Conservation (phyloP, 1,140 invertebrate genomes). For the Pseudomyrmex flavicornis region DNA sequence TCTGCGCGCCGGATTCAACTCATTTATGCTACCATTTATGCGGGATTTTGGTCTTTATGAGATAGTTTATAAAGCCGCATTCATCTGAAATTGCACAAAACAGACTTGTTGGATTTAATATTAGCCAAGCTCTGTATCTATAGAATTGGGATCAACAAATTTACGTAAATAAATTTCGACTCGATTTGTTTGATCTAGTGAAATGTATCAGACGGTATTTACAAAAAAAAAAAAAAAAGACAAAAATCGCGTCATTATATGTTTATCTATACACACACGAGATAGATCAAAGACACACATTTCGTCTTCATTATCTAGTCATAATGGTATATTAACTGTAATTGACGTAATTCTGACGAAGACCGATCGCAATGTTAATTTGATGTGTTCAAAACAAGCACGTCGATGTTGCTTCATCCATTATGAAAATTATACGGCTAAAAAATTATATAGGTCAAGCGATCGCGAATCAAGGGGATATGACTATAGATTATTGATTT, state of each 20-base stretch:
- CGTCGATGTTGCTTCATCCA: conserved; percentile 51
- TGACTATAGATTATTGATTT: conserved; percentile 61
- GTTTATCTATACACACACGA: neutral
- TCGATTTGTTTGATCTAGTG: no score
- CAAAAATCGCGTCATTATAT: neutral
- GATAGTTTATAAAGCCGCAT: conserved; percentile 25
- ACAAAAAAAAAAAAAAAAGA: no score
- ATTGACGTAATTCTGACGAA: conserved; percentile 49
- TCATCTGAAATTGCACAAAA: conserved; percentile 15
- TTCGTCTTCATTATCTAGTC: conserved; percentile 20
- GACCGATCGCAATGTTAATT: conserved; percentile 53
- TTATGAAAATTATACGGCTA: conserved; percentile 60
- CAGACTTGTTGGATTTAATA: neutral
- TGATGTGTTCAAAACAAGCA: conserved; percentile 51
- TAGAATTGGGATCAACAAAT: neutral
- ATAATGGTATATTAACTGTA: conserved; percentile 44
- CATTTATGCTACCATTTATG: neutral
- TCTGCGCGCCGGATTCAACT: neutral
- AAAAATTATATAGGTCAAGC: conserved; percentile 62
- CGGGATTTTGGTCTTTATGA: conserved; percentile 13
- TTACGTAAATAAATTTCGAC: no score
- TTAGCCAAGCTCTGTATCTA: neutral
- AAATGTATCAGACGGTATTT: neutral
- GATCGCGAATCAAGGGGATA: conserved; percentile 61
- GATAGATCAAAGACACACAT: conserved; percentile 19